Conservation (phyloP, 2,888 invertebrate genomes). For the Calliphora vomitoria region DNA sequence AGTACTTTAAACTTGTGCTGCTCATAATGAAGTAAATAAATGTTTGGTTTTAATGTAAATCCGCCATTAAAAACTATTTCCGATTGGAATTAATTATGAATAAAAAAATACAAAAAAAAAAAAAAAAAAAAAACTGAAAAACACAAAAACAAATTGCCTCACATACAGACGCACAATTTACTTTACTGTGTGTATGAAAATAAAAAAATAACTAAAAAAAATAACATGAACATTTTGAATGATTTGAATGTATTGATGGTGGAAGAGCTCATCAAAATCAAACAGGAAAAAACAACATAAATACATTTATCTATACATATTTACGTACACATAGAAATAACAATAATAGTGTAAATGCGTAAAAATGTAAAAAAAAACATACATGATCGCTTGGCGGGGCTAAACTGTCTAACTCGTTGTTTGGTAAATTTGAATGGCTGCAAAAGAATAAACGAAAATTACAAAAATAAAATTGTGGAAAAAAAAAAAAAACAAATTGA, state of each 20-base stretch:
- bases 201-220: slow-evolving; percentile 34
- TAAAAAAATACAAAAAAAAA: slow-evolving; percentile 62
- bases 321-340: background rate
- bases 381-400: slow-evolving; percentile 53
- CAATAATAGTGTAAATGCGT: slow-evolving; percentile 55
- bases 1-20: slow-evolving; percentile 41
- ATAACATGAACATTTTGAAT: slow-evolving; percentile 15
- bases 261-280: slow-evolving; percentile 68
- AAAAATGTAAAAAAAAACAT: slow-evolving; percentile 40
- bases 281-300: slow-evolving; percentile 69
- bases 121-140: slow-evolving; percentile 47
- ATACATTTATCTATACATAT: background rate
- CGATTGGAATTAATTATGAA: slow-evolving; percentile 77
- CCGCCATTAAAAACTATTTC: slow-evolving; percentile 76
- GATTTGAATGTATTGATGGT: slow-evolving; percentile 55
- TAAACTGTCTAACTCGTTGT: slow-evolving; percentile 53
- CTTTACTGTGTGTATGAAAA: slow-evolving; percentile 2
- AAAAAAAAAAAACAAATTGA: slow-evolving; percentile 26
- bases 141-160: slow-evolving; percentile 27
- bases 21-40: slow-evolving; percentile 38
- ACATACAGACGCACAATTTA: slow-evolving; percentile 53
- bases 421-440: slow-evolving; percentile 42
- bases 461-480: slow-evolving; percentile 23
- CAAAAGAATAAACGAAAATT: slow-evolving; percentile 54
- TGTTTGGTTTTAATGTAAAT: slow-evolving; percentile 66